Base-by-base conservation (phyloP, 2,888 invertebrate species). In the Pardosa pseudoannulata region DNA sequence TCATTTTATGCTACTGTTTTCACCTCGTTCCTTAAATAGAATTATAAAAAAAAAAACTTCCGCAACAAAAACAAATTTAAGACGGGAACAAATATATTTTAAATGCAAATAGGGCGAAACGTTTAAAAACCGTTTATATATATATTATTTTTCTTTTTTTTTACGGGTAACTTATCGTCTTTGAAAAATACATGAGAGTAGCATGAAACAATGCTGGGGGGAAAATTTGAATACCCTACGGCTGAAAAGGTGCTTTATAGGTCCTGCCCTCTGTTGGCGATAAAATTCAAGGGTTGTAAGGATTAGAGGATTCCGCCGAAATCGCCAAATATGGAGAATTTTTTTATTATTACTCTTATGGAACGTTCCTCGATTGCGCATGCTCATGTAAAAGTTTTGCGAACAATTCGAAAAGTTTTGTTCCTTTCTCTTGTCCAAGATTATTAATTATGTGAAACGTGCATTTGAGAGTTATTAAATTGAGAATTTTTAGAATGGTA, bases 161-260 rank as follows among this genome's bases (percentile, higher is more conserved):
- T 5, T 11, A 56, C 56, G 23, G 56, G 56, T 56, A 56, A 23
- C 23, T 19, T 23, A 56, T 56, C 56, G 23, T 56, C 23, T 56
- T 56, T 56, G 56, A 56, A 56, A 56, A 56, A 56, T 56, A 56
- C 56, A 56, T 23, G 23, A 56, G 23, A 67, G 7, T 16, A 19
- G 31, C 32, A 27, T 32, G 32, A 74, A 81, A 81, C 74, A 75
- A 75, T 75, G 36, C 72, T 36, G 31, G 29, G 56, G 46, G 46
- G 31, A 46, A 36, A 70, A 65, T 76, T 41, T 28, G 65, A 71
- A 46, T 27, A 16, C 71, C 67, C 32, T n/a, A 71, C 28, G 76
- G 74, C 67, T 29, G 76, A 71, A 70, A 72, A 64, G 65, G 76
- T 65, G 64, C 76, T 79, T 85, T 85, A 71, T 79, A 46, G 78